Evolutionary conservation across 2,888 invertebrate genomes (phyloP), one percentile per base, ranked within the genome.

Genomic region (Heterodera filipjevi): DNA sequence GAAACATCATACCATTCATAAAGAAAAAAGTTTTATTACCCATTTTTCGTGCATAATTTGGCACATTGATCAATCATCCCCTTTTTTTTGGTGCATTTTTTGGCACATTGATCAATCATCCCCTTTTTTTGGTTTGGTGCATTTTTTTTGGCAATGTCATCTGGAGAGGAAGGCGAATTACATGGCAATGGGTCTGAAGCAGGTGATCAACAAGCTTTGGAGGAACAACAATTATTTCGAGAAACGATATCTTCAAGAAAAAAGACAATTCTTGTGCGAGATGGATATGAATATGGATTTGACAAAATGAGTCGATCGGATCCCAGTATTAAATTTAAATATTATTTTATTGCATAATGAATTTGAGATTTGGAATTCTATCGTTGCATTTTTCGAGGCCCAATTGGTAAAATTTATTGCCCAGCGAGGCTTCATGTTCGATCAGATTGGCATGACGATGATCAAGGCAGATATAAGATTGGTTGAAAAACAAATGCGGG

Each of bases 221-320:
- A 59, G 6, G 53, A 59, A n/a, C 53, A 59, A 59, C n/a, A 19
- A n/a, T 6, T n/a, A 6, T 59, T 59, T 59, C 53, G 53, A 5
- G 53, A 59, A 59, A 59, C 22, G 19, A 59, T n/a, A n/a, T 59
- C 53, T n/a, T n/a, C 53, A 22, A 22, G n/a, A 22, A 22, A n/a
- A 3, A 59, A 59, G 19, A 59, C 53, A 59, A 59, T 59, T 59
- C 53, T 59, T 59, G 53, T n/a, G 14, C n/a, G 6, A 6, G 53
- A 59, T 59, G 53, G 53, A 22, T 59, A 19, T 59, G 53, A 59
- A 59, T 59, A 59, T 59, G 53, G n/a, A 22, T 59, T 59, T 59
- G 53, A 59, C 53, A 59, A 59, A 59, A 59, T 59, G 19, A 59
- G 53, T 19, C 53, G 53, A 59, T 59, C 53, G 6, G 53, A 59